Evolutionary conservation across 1,140 invertebrate species (phyloP), one percentile per base, ranked within the genome.

Genomic region (Scaptomyza pallida): DNA sequence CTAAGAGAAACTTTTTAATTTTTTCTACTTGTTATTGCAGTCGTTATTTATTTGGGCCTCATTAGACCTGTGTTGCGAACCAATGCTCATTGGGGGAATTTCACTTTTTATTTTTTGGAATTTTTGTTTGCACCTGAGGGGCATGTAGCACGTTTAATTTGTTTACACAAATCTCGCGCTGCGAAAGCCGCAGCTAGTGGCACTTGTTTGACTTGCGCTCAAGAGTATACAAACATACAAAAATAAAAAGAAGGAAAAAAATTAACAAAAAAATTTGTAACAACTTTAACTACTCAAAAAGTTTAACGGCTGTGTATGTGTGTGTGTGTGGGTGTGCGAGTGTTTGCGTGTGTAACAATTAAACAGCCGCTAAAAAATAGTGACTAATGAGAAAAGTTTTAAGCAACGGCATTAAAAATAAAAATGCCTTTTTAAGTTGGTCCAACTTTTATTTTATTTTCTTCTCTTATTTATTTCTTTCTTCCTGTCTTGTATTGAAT

Each of bases 331-430:
- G 0, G 41, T 33, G 41, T 23, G 54, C 67, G 48, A 5, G 23
- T 26, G 26, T 30, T 30, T 63, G 68, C 62, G 79, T 79, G 69
- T 80, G 80, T 76, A 80, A 85, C 81, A 85, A 85, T 85, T 85
- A 85, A 85, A 85, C 60, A 81, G 77, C 59, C 73, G 81, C 81
- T 85, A 65, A 85, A 85, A 86, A 86, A 86, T 86, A 85, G 81
- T 85, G 73, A 85, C 81, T 85, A 85, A 85, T 85, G 81, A 85
- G 81, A 85, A 85, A 85, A 85, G 81, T 85, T 85, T 86, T 26
- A 54, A 63, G 62, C 62, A 74, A 64, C 40, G 61, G 57, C 61
- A 67, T 73, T 80, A 75, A 79, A 68, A 63, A 68, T 56, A 72
- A 70, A 72, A 56, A 40, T 70, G 45, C 45, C 35, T 51, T 48